Base-by-base conservation (phyloP, 2,888 invertebrate species). In the Acronicta alni region DNA sequence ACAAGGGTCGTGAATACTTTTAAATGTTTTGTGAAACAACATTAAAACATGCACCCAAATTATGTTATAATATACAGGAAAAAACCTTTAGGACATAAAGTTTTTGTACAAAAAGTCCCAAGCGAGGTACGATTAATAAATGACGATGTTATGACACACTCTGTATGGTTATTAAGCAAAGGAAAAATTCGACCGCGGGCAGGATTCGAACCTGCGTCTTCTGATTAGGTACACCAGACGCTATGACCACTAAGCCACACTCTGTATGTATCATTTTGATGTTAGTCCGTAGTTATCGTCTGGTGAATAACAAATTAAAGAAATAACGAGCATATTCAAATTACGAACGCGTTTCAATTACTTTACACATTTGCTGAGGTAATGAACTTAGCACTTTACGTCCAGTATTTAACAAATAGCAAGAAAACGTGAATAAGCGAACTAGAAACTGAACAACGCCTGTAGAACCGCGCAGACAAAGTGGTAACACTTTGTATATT, bases 11-110 rank as follows among this genome's bases (percentile, higher is more conserved):
- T 63, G 69, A 75, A 66, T 75, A 68, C 75, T 76, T 81, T 83
- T 80, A 81, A 85, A 82, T 82, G 82, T 85, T 88, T 86, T 87
- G 84, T 86, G 70, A 78, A 85, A 83, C 82, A 84, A 80, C 78
- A 77, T 72, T 74, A 80, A 81, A 83, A 77, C 77, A 83, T 75
- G 82, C 79, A 77, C 74, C 75, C 78, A 84, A 82, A 85, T 89
- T 82, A 85, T 83, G 79, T 80, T 80, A 72, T 72, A 75, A 77
- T 76, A 55, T 54, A 42, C 56, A 60, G 63, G n/a, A 66, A 72
- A 71, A 57, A 54, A 58, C 49, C 52, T 62, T 66, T 57, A 51
- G 53, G 54, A 56, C 56, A 67, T 57, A n/a, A 54, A 49, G 41
- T 56, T 64, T 62, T 68, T 59, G 49, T 52, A 64, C 63, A 54